Percentiles rank a stretch among this genome's conserved stretches.
Conservation (phyloP, 2,888 invertebrate species). For the Ichneumoninae sp. region DNA sequence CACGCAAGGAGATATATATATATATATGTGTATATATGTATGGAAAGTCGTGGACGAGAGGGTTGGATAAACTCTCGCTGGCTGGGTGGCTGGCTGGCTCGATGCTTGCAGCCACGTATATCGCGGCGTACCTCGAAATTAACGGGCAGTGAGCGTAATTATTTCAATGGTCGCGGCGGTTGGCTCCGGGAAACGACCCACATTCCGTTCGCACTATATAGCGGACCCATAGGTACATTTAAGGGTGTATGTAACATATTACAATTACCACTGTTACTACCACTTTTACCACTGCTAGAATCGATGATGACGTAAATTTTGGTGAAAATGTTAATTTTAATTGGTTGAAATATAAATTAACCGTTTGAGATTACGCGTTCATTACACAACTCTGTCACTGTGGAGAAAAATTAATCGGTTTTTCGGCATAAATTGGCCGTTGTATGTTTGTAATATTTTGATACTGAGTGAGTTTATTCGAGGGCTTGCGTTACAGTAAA, state of each 20-base stretch:
- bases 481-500: not conserved
- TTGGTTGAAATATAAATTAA: not conserved
- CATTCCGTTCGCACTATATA: constrained; percentile 58
- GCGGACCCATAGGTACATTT: constrained; percentile 21
- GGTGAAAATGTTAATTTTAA: not conserved
- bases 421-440: not conserved
- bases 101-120: constrained; percentile 67
- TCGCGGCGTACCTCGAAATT: constrained; percentile 80
- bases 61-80: constrained; percentile 41
- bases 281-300: not conserved
- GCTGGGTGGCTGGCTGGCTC: constrained; percentile 54
- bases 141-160: constrained; percentile 82
- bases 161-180: constrained; percentile 80
- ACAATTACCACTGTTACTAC: constrained; percentile 1
- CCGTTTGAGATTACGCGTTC: not conserved
- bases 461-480: not conserved
- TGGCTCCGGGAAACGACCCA: constrained; percentile 67
- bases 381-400: not conserved
- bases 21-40: constrained; percentile 7
- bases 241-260: constrained; percentile 13
- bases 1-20: not conserved
- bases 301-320: not conserved
- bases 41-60: constrained; percentile 42
- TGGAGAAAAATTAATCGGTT: not conserved
- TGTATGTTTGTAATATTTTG: not conserved